Evolutionary conservation across 2,797 vertebrate species (phyloP).

Genomic region (Pitangus sulphuratus): DNA sequence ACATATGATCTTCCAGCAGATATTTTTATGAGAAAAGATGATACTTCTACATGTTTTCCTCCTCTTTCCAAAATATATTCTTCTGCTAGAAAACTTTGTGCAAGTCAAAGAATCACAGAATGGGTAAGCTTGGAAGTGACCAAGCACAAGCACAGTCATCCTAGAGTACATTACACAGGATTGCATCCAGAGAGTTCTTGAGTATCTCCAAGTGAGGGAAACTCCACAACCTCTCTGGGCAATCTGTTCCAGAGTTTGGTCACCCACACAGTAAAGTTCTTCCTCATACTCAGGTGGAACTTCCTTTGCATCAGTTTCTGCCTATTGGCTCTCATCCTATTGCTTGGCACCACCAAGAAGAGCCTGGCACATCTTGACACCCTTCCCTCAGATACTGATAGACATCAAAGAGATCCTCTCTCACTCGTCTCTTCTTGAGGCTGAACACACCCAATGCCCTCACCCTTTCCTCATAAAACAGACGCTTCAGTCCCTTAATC

Average conservation of each 20-base stretch:
- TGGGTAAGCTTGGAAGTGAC: neutral
- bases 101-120: neutral
- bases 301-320: neutral
- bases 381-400: neutral
- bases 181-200: accelerated
- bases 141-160: neutral
- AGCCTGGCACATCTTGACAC: neutral
- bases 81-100: neutral
- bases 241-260: accelerated
- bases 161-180: neutral
- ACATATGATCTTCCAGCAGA: neutral
- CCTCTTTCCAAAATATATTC: neutral
- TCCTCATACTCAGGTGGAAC: neutral
- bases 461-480: neutral
- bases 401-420: neutral
- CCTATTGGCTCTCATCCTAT: accelerated
- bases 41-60: neutral
- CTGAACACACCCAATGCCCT: neutral
- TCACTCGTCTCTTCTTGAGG: accelerated
- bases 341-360: neutral
- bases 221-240: neutral
- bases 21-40: neutral
- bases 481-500: neutral
- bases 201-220: neutral
- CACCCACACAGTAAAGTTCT: accelerated